Evolutionary conservation across 2,888 invertebrate species (phyloP).

Genomic region (Callyntrura sp.): DNA sequence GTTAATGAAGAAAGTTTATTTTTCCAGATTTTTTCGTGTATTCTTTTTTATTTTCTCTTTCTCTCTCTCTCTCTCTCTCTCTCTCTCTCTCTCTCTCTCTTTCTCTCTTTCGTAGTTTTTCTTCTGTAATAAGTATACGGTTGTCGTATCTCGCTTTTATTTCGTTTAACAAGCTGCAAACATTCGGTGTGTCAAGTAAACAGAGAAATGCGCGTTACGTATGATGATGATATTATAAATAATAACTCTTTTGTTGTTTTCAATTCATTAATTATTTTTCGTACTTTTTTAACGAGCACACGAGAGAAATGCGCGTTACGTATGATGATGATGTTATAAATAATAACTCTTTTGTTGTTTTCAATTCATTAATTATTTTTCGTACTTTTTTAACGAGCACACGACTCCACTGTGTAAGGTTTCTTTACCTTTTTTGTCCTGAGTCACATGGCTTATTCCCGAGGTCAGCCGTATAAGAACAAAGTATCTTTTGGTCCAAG

Average conservation of each 20-base stretch:
- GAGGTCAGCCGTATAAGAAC: slow-evolving; percentile 21
- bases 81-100: too few relatives aligned
- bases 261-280: slow-evolving; percentile 29
- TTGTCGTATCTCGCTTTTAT: not conserved
- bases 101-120: too few relatives aligned
- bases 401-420: not conserved
- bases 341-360: not conserved
- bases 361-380: slow-evolving; percentile 28
- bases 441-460: not conserved
- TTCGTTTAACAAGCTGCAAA: slow-evolving; percentile 39
- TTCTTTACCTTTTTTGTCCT: not conserved
- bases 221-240: not conserved
- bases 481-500: not conserved
- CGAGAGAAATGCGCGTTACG: too few relatives aligned
- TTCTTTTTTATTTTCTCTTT: not conserved
- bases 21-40: slow-evolving; percentile 30
- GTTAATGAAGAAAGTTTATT: slow-evolving; percentile 76
- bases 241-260: not conserved
- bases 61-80: too few relatives aligned
- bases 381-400: slow-evolving; percentile 8
- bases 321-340: not conserved
- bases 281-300: slow-evolving; percentile 8
- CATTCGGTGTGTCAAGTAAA: slow-evolving; percentile 7
- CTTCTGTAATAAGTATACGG: too few relatives aligned
- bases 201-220: not conserved